Evolutionary conservation across 2,888 invertebrate genomes (phyloP), one percentile per base, ranked within the genome.

Genomic region (Megamerina dolium): DNA sequence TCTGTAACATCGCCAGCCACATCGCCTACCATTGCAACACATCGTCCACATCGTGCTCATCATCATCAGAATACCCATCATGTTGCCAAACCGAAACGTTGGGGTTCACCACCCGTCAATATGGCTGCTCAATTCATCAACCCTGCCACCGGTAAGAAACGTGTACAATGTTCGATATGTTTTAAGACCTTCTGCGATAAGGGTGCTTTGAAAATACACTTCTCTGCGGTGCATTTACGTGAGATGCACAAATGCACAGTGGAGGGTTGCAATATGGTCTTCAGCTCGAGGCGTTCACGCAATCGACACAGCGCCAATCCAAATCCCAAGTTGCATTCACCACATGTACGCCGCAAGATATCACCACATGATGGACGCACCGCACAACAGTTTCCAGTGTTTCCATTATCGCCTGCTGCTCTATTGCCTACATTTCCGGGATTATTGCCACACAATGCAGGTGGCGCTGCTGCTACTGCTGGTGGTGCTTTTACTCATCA

Each of bases 171-270:
- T 75, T 91, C 92, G 68, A 92, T 94, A 49, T 97, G 97, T 73
- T 78, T 94, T 53, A 97, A 97, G 73, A 95, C 95, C 46, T 97
- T 97, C 74, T 97, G 97, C 79, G 97, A 97, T 75, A 97, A 97
- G 74, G 96, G 96, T 51, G 96, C 97, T 32, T 76, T 97, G 41
- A 97, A 97, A 76, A 97, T 97, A 41, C 97, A 97, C 71, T 96
- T 95, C 72, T 94, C 93, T 46, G 97, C 97, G 16, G 96, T 97
- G 49, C 97, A 97, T 70, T 74, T 96, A 58, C 83, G 94, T 40
- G 96, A 97, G 75, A 96, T 96, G 96, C 97, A 97, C 75, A 92
- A 91, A 75, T 97, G 97, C 74, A 94, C 96, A 13, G 94, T 97
- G 36, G 90, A 90, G 64, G 95, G 95, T 29, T 96, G 96, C 74